Evolutionary conservation across 2,888 invertebrate genomes (phyloP).

Genomic region (Orthosia cruda): DNA sequence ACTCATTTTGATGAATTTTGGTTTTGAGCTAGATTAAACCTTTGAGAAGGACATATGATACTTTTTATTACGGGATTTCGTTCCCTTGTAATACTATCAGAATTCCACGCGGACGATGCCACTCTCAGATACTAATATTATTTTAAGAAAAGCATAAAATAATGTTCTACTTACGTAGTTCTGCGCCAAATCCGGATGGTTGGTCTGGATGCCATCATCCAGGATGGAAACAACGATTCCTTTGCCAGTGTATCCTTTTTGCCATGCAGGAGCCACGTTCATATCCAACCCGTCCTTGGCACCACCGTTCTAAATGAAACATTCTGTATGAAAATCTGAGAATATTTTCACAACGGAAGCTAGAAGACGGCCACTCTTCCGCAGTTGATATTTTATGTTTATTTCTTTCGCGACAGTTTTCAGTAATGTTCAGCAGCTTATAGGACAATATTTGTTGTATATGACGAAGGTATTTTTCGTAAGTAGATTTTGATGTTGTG

Average conservation of each 20-base stretch:
- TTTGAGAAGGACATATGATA: too few relatives aligned
- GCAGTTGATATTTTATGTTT: conserved; percentile 4
- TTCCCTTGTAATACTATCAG: too few relatives aligned
- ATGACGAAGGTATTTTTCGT: neutral
- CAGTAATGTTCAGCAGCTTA: conserved; percentile 10
- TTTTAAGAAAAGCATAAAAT: too few relatives aligned
- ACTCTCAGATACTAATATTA: too few relatives aligned
- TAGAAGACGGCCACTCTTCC: neutral
- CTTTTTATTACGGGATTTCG: too few relatives aligned
- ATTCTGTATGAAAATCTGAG: conserved; percentile 8
- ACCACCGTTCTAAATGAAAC: conserved; percentile 95
- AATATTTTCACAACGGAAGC: conserved; percentile 16
- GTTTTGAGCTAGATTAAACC: too few relatives aligned
- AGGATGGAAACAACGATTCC: conserved; percentile 99
- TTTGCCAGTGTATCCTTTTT: conserved; percentile 98
- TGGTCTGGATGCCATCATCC: conserved; percentile 99
- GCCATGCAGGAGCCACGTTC: conserved; percentile 99
- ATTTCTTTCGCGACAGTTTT: neutral
- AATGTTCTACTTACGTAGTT: conserved; percentile 97
- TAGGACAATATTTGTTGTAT: neutral
- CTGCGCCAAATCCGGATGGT: conserved; percentile 98
- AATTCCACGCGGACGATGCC: too few relatives aligned
- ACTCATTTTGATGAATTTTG: too few relatives aligned
- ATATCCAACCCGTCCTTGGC: conserved; percentile 99
- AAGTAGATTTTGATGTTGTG: neutral